Evolutionary conservation across 2,888 invertebrate genomes (phyloP).

Genomic region (Caenorhabditis angaria): DNA sequence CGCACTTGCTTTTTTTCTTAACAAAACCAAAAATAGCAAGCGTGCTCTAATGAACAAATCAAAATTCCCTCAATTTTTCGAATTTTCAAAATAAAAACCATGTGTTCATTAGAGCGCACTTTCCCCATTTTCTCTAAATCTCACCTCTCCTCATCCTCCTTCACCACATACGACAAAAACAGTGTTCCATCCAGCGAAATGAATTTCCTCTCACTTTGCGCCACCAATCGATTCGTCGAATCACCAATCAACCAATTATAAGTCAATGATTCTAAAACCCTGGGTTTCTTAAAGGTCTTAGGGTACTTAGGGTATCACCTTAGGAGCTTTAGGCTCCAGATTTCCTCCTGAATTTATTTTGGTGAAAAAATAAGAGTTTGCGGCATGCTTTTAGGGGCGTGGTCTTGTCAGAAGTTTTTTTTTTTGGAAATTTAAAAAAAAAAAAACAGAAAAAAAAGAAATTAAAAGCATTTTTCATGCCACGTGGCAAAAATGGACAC

Average conservation of each 20-base stretch:
- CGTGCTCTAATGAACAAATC: too few relatives aligned
- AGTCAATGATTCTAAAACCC: conserved; percentile 64
- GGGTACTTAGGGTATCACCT: too few relatives aligned
- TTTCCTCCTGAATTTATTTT: background rate
- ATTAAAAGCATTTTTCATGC: background rate
- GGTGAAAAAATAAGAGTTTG: conserved; percentile 6
- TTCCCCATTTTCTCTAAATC: conserved; percentile 3
- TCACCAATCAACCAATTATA: conserved; percentile 64
- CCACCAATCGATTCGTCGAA: conserved; percentile 60
- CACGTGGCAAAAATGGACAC: background rate
- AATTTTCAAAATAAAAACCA: too few relatives aligned
- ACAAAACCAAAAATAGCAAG: background rate
- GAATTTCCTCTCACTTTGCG: conserved; percentile 62
- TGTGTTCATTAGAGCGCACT: background rate
- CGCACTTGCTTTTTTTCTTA: too few relatives aligned
- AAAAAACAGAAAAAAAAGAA: conserved; percentile 22
- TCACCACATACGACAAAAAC: conserved; percentile 62
- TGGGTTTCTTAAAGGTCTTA: too few relatives aligned
- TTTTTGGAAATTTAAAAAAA: conserved; percentile 11
- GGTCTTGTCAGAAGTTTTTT: background rate
- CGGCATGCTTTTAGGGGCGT: conserved; percentile 9
- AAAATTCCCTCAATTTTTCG: too few relatives aligned
- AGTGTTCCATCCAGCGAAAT: conserved; percentile 70
- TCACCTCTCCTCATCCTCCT: conserved; percentile 65
- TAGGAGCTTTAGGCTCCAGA: too few relatives aligned